Evolutionary conservation across 2,888 invertebrate species (phyloP), one percentile per base, ranked within the genome.

Genomic region (Entomobrya multifasciata): DNA sequence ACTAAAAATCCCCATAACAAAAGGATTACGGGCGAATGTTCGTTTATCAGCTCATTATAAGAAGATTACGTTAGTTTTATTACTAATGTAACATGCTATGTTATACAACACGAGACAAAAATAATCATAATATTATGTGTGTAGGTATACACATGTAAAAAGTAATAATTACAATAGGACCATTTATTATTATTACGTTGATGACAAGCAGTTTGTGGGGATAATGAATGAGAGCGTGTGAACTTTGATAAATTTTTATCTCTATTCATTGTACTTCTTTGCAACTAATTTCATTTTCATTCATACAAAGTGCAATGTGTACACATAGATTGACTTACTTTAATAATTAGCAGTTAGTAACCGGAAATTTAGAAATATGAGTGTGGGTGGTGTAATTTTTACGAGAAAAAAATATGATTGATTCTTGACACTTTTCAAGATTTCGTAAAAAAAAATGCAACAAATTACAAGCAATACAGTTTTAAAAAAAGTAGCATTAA

Each of bases 281-380:
- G 25, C 1, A 6, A 41, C 0, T 44, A 20, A 67, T 44, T 44
- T 67, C 67, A 67, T 1, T 67, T 62, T 62, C 62, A 30, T 62
- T 67, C 41, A 44, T 6, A 44, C 11, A 25, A 11, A 20, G 8
- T 13, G 1, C 36, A 3, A 62, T 27, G 36, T 36, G n/a, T 27
- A 60, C 60, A 60, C 60, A 60, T 25, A 57, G 20, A 4, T 27
- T 15, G 13, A 57, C n/a, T n/a, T n/a, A n/a, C 30, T 60, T 27
- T 15, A 60, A 10, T 15, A n/a, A 60, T 13, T 27, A 57, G 57
- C 20, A 25, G 25, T 11, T n/a, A 60, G 62, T 60, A 72, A 72
- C 44, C 72, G 81, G 81, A 81, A 44, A 60, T 81, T 72, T 72
- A 72, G 81, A 81, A 81, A 81, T 72, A 27, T n/a, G n/a, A n/a